Evolutionary conservation across 2,888 invertebrate genomes (phyloP).

Genomic region (Myathropa florea): DNA sequence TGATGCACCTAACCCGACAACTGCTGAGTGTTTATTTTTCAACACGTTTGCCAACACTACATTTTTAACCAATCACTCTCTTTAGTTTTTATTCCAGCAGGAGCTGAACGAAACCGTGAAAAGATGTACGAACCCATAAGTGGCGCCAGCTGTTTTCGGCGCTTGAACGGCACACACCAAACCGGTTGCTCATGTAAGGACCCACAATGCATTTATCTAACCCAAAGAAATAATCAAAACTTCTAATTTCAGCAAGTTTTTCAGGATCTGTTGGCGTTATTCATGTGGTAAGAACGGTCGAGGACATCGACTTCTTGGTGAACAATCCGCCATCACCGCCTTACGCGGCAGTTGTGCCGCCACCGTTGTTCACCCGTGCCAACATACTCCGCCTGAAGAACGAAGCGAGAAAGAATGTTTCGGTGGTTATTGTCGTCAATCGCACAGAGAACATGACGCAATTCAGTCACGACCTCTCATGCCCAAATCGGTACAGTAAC

Average conservation of each 20-base stretch:
- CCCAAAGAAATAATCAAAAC: background rate
- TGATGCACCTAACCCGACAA: too few relatives aligned
- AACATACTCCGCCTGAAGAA: constrained; percentile 82
- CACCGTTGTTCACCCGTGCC: constrained; percentile 84
- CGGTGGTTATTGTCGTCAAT: constrained; percentile 84
- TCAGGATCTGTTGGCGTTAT: constrained; percentile 93
- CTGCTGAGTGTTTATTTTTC: too few relatives aligned
- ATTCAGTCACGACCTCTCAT: constrained; percentile 86
- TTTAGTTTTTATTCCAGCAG: constrained; percentile 69
- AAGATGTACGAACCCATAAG: constrained; percentile 90
- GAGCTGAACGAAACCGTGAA: constrained; percentile 84
- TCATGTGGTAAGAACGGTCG: constrained; percentile 85
- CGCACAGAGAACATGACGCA: constrained; percentile 76
- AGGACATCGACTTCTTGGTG: constrained; percentile 89
- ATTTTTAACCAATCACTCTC: background rate
- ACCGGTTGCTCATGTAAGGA: constrained; percentile 95
- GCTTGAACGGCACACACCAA: constrained; percentile 96
- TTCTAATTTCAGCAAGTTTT: constrained; percentile 77
- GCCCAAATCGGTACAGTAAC: constrained; percentile 90
- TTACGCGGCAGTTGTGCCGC: constrained; percentile 88
- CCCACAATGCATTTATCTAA: background rate
- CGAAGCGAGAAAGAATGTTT: constrained; percentile 82
- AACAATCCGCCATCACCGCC: constrained; percentile 88
- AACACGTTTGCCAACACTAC: background rate
- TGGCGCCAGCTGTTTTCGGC: constrained; percentile 91